Evolutionary conservation across 2,888 invertebrate genomes (phyloP).

Genomic region (Caenorhabditis sulstoni): DNA sequence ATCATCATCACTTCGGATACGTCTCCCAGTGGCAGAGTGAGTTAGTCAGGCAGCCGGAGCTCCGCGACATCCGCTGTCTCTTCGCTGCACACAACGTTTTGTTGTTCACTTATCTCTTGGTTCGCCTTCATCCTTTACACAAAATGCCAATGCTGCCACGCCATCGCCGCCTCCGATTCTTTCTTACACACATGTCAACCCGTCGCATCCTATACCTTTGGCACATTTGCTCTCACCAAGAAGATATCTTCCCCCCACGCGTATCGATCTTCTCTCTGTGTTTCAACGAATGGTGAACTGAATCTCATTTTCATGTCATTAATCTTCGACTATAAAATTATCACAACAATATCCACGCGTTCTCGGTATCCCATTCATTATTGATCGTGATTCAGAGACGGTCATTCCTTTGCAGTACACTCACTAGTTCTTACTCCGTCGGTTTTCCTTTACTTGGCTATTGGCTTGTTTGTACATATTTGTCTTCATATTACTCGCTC

Average conservation of each 20-base stretch:
- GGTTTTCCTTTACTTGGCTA: conserved; percentile 24
- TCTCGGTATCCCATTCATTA: background rate
- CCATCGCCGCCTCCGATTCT: conserved; percentile 54
- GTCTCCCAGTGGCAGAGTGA: conserved; percentile 11
- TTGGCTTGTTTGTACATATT: conserved; percentile 53
- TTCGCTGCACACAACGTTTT: conserved; percentile 49
- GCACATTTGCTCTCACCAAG: conserved; percentile 41
- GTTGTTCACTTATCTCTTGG: conserved; percentile 59
- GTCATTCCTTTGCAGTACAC: background rate
- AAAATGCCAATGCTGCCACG: conserved; percentile 58
- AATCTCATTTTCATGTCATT: conserved; percentile 30
- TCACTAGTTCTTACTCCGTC: conserved; percentile 28
- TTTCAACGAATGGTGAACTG: conserved; percentile 2
- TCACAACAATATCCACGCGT: conserved; percentile 22
- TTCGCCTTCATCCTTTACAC: conserved; percentile 58
- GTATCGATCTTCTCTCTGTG: conserved; percentile 19
- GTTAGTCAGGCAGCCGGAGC: background rate
- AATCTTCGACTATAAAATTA: conserved; percentile 26
- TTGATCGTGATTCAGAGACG: conserved; percentile 17
- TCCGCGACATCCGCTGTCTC: conserved; percentile 21
- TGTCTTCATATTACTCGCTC: conserved; percentile 52
- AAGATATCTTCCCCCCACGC: conserved; percentile 20
- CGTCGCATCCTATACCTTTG: conserved; percentile 52
- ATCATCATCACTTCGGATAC: conserved; percentile 48
- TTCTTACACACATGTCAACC: conserved; percentile 57